Conservation (phyloP, 2,797 vertebrate genomes). For the Labeo calbasu region DNA sequence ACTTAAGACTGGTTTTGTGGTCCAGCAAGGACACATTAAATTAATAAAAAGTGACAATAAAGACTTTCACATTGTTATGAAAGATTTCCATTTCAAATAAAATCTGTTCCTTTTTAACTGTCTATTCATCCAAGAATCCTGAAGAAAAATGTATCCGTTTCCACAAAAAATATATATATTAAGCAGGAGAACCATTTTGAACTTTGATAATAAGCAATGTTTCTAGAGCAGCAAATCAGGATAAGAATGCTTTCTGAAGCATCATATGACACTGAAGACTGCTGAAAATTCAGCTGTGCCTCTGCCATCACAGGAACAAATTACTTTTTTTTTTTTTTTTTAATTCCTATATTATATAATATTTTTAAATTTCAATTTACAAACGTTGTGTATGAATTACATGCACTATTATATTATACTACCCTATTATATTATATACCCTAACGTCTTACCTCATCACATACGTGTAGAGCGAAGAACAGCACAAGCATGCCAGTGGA, state of each 20-base stretch:
- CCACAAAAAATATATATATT: not conserved
- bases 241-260: not conserved
- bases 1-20: too few relatives aligned
- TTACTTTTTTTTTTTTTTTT: too few relatives aligned
- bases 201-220: not conserved
- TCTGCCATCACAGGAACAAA: not conserved
- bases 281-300: too few relatives aligned
- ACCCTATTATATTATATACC: not conserved
- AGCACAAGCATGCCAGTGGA: slow-evolving; percentile 98
- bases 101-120: too few relatives aligned
- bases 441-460: slow-evolving; percentile 86
- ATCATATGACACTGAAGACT: not conserved
- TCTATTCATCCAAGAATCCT: not conserved
- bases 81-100: not conserved
- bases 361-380: not conserved
- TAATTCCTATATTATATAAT: not conserved
- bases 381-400: too few relatives aligned
- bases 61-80: not conserved
- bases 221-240: not conserved
- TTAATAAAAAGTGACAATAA: not conserved
- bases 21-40: not conserved
- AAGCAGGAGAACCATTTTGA: not conserved
- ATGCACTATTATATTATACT: too few relatives aligned
- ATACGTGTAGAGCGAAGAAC: slow-evolving; percentile 96
- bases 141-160: not conserved